Evolutionary conservation across 2,113 vertebrate species (phyloP).

Genomic region (Catharus fuscescens): DNA sequence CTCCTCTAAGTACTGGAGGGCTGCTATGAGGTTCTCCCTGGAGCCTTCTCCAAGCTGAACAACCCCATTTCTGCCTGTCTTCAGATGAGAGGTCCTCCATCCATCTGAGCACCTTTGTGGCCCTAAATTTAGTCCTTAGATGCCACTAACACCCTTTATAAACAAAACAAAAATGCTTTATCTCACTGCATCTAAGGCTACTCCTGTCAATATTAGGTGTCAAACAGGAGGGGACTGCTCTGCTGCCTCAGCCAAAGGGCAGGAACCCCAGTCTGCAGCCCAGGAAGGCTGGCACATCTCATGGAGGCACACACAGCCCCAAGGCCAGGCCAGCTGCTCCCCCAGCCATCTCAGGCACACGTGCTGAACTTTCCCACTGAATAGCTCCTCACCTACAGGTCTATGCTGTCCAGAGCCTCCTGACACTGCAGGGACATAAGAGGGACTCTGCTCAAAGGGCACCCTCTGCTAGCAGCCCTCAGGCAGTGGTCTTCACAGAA

Average conservation of each 20-base stretch:
- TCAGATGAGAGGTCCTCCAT: background rate
- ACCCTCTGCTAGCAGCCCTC: background rate
- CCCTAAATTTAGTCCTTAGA: background rate
- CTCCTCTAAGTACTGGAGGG: background rate
- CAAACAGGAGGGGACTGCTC: background rate
- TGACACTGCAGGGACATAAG: background rate
- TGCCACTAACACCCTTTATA: accelerated
- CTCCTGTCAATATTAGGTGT: accelerated
- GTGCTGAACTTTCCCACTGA: background rate
- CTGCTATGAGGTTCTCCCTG: background rate
- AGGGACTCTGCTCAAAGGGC: background rate
- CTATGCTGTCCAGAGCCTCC: background rate
- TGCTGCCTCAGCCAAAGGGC: background rate
- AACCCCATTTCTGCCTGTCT: background rate
- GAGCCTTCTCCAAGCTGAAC: background rate
- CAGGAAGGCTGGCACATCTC: background rate
- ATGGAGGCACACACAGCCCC: accelerated
- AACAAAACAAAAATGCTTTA: background rate
- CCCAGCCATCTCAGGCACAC: accelerated
- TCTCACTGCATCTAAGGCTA: background rate
- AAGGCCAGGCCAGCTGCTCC: background rate
- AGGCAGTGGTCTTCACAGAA: background rate
- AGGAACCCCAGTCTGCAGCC: background rate
- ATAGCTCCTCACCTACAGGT: accelerated
- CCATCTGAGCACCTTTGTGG: background rate